Percentiles rank a stretch among this genome's conserved stretches.
Conservation (phyloP, 2,888 invertebrate species). For the Drosophila seclusa region DNA sequence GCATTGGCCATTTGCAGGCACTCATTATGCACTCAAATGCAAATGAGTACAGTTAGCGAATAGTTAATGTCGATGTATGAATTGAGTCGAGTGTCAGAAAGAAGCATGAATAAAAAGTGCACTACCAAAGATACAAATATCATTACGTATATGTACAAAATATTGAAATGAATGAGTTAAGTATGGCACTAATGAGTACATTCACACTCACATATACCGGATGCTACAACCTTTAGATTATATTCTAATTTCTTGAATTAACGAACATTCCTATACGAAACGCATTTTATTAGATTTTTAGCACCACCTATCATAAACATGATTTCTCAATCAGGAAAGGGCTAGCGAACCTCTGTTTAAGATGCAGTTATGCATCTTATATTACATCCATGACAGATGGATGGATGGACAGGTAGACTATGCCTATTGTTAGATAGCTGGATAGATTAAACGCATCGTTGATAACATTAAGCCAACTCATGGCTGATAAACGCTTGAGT, state of each 20-base stretch:
- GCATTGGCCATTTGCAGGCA: conserved; percentile 35
- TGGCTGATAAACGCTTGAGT: conserved; percentile 3
- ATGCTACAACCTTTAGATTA: background rate
- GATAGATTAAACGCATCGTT: conserved; percentile 2
- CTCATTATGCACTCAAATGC: conserved; percentile 40
- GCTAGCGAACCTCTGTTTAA: background rate
- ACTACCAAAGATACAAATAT: background rate
- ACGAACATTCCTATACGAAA: background rate
- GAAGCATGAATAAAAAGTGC: conserved; percentile 16
- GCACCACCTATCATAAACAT: background rate
- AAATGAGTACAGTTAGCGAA: conserved; percentile 40
- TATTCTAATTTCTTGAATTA: background rate
- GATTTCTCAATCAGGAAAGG: background rate
- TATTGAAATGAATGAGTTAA: background rate
- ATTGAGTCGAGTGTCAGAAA: conserved; percentile 27
- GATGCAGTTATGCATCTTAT: background rate
- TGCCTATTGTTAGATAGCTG: background rate
- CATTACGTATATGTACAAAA: background rate
- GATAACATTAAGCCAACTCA: conserved; percentile 2
- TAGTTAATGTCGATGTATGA: conserved; percentile 9
- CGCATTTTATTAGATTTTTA: background rate
- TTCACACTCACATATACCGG: background rate
- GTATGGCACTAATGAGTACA: background rate
- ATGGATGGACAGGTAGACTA: background rate
- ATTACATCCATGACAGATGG: background rate